Conservation (phyloP, 2,888 invertebrate genomes). For the Heteropelma amictum region DNA sequence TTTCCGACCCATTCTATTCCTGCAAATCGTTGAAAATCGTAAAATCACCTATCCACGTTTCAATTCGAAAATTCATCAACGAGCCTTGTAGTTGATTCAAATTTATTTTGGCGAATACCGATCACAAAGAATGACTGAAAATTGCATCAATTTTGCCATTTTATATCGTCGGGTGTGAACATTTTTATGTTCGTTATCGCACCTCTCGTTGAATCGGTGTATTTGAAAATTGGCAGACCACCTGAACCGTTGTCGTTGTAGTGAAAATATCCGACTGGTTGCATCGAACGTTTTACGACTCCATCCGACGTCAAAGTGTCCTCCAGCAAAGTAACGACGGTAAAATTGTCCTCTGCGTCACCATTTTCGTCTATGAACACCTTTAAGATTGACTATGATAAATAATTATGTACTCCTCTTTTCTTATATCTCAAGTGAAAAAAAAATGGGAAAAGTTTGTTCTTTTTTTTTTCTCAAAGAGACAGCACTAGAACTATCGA, state of each 20-base stretch:
- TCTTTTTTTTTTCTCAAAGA: not conserved
- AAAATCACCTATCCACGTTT: not conserved
- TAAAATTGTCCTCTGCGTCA: conserved; percentile 95
- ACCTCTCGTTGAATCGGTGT: conserved; percentile 53
- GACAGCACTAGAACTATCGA: too few species aligned
- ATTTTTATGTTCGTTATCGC: not conserved
- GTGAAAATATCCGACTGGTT: conserved; percentile 88
- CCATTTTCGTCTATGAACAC: conserved; percentile 92
- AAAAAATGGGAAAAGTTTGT: not conserved
- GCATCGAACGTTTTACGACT: conserved; percentile 84
- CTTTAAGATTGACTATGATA: conserved; percentile 79
- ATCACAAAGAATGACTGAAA: too few species aligned
- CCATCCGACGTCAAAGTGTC: conserved; percentile 80
- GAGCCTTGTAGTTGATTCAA: too few species aligned
- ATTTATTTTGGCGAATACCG: too few species aligned
- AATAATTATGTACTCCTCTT: too few species aligned
- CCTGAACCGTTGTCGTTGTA: conserved; percentile 80
- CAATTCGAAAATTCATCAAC: not conserved
- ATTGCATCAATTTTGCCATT: not conserved
- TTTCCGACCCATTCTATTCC: conserved; percentile 89
- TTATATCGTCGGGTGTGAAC: too few species aligned
- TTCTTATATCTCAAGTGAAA: too few species aligned
- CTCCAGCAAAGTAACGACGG: conserved; percentile 87
- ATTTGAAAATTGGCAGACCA: conserved; percentile 63
- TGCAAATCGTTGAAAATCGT: not conserved